Evolutionary conservation across 2,888 invertebrate species (phyloP).

Genomic region (Tetranychus piercei): DNA sequence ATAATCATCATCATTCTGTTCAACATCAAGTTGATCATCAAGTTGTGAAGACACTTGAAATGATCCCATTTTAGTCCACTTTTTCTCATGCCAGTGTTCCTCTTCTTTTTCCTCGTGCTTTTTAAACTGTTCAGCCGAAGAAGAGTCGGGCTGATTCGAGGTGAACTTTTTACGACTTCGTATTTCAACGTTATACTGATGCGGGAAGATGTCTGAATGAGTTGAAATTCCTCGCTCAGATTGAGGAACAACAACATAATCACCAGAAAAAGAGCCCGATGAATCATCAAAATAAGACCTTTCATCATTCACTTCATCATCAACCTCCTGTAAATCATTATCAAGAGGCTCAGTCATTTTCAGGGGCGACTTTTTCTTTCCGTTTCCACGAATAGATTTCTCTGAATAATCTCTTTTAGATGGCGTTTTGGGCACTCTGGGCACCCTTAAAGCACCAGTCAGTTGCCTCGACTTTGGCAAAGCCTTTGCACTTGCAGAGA

Average conservation of each 20-base stretch:
- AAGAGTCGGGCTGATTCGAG: neutral
- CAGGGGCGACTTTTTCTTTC: neutral
- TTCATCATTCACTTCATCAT: neutral
- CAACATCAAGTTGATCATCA: neutral
- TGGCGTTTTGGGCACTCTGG: no score
- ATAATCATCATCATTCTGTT: neutral
- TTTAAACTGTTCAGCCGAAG: neutral
- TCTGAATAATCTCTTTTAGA: no score
- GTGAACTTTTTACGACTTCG: neutral
- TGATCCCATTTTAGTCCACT: neutral
- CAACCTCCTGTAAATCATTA: neutral
- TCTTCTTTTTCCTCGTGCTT: slow-evolving; percentile 5
- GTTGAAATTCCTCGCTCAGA: neutral
- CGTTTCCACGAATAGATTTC: neutral
- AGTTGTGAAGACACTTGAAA: neutral
- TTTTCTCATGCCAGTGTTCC: slow-evolving; percentile 8
- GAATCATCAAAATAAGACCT: neutral
- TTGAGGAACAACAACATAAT: neutral
- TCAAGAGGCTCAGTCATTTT: neutral
- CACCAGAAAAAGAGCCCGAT: neutral
- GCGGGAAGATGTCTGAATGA: neutral
- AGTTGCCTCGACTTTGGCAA: no score
- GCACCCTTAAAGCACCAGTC: no score
- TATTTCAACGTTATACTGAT: slow-evolving; percentile 6
- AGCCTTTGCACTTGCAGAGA: no score